Conservation (phyloP, 2,888 invertebrate species). For the Drosophila niveifrons region DNA sequence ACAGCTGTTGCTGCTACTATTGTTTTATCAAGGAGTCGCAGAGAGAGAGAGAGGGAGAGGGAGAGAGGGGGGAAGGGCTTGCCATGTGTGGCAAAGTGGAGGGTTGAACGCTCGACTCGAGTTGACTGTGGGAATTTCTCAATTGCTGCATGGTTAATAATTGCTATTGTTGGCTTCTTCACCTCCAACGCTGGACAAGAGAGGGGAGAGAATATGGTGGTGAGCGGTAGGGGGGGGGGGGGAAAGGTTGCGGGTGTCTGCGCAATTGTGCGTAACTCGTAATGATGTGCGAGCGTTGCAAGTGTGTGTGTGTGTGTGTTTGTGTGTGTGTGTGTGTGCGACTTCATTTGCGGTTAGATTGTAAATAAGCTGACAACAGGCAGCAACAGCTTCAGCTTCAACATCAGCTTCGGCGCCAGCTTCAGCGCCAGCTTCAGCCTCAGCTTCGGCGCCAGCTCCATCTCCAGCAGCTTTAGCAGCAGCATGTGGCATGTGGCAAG, state of each 20-base stretch:
- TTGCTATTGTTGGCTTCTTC: constrained; percentile 80
- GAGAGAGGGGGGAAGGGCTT: background rate
- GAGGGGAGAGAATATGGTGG: background rate
- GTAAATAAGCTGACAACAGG: constrained; percentile 44
- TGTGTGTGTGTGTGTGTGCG: constrained; percentile 37
- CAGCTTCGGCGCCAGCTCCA: constrained; percentile 5
- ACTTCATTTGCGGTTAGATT: constrained; percentile 69
- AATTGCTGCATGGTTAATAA: constrained; percentile 81
- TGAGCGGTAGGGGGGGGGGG: background rate
- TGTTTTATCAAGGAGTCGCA: constrained; percentile 39
- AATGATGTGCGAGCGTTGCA: constrained; percentile 33
- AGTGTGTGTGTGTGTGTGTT: constrained; percentile 38
- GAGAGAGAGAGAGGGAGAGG: background rate
- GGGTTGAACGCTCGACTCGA: constrained; percentile 54
- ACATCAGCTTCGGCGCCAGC: constrained; percentile 1
- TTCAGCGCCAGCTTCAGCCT: background rate
- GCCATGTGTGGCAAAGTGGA: constrained; percentile 42
- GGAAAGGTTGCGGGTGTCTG: constrained; percentile 45
- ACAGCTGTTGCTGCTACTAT: constrained; percentile 71
- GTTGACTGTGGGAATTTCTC: constrained; percentile 81
- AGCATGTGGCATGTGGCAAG: constrained; percentile 15
- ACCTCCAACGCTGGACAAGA: constrained; percentile 43
- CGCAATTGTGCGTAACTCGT: constrained; percentile 75
- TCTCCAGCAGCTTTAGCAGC: background rate
- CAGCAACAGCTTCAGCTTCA: background rate